Evolutionary conservation across 2,888 invertebrate genomes (phyloP).

Genomic region (Lissonota sp.): DNA sequence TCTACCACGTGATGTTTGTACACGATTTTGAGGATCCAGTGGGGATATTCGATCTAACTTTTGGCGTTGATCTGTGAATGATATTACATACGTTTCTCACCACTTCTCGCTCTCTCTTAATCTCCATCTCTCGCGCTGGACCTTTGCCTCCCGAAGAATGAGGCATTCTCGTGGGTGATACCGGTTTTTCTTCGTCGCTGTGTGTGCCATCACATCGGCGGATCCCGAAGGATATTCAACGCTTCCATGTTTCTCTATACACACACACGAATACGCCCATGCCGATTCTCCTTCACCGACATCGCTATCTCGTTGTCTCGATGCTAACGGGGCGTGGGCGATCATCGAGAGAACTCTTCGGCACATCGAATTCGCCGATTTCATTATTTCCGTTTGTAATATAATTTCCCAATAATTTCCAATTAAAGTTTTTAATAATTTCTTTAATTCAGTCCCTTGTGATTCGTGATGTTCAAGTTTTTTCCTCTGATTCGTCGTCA

Average conservation of each 20-base stretch:
- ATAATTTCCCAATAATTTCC: too few relatives aligned
- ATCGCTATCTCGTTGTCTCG: neutral
- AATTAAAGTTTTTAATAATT: neutral
- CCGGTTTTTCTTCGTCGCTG: conserved; percentile 60
- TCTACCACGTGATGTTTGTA: neutral
- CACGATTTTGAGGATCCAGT: neutral
- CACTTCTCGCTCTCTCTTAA: conserved; percentile 25
- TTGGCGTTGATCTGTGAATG: conserved; percentile 22
- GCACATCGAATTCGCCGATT: neutral
- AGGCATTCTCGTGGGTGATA: conserved; percentile 61
- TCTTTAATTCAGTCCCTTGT: neutral
- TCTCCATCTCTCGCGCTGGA: neutral
- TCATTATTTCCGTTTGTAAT: neutral
- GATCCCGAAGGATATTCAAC: conserved; percentile 61
- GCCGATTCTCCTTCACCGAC: neutral
- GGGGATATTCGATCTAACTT: conserved; percentile 14
- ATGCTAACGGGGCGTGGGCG: conserved; percentile 34
- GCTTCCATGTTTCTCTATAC: conserved; percentile 19
- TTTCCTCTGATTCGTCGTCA: neutral
- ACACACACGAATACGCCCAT: neutral
- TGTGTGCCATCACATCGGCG: conserved; percentile 49
- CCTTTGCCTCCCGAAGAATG: conserved; percentile 35
- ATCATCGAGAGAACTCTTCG: conserved; percentile 10
- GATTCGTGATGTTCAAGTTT: neutral
- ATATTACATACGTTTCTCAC: conserved; percentile 27